These are phyloP conservation scores for Phaenicophaeus curvirostris DNA, from an alignment of 2,797 vertebrate genomes.

Conservation along the genomic window DNA sequence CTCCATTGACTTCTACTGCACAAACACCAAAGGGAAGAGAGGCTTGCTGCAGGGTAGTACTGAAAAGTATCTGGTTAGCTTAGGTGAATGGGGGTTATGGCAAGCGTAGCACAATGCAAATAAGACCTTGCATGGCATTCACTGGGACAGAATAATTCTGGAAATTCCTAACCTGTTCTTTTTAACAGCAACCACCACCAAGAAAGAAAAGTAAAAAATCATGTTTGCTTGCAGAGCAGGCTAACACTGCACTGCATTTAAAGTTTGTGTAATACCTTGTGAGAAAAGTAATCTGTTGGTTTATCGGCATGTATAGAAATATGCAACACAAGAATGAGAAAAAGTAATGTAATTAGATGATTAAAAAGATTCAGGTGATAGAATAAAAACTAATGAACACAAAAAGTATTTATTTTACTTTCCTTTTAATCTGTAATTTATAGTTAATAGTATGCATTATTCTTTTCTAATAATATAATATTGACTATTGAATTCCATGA, in stretches of 20 bases:
- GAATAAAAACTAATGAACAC: background rate
- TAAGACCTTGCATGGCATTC: background rate
- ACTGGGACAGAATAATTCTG: background rate
- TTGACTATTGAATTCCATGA: background rate
- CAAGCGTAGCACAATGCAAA: background rate
- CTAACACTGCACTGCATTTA: background rate
- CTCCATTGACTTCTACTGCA: background rate
- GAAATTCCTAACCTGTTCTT: background rate
- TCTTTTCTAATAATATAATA: background rate
- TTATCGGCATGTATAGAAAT: background rate
- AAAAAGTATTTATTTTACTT: background rate
- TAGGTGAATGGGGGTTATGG: background rate
- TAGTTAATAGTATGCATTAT: background rate
- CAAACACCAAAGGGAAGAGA: background rate
- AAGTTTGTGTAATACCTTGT: background rate
- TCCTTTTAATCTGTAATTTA: background rate
- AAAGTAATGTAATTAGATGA: background rate
- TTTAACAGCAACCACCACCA: fast-evolving
- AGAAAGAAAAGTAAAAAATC: background rate
- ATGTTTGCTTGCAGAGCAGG: background rate
- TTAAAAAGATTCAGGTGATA: background rate
- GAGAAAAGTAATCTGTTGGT: background rate
- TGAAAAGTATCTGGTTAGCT: background rate
- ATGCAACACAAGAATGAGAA: background rate
- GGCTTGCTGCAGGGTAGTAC: background rate